Conservation (phyloP, 2,888 invertebrate species). For the Stenotaenia linearis region DNA sequence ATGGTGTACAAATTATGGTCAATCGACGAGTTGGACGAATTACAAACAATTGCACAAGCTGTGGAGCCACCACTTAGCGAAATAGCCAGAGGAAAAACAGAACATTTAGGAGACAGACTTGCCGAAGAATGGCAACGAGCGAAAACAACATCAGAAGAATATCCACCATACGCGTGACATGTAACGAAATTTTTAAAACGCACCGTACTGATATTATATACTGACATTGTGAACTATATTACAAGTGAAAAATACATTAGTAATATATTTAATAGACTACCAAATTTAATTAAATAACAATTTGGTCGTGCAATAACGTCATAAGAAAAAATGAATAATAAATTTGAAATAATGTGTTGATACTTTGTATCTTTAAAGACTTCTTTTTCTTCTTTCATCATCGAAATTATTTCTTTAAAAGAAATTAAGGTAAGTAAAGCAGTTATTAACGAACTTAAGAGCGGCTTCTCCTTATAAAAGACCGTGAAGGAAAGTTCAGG, state of each 20-base stretch:
- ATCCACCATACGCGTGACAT: neutral
- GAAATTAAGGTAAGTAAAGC: too few species aligned
- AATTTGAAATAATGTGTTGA: too few species aligned
- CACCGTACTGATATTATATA: too few species aligned
- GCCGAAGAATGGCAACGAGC: constrained; percentile 7
- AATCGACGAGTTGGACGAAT: neutral
- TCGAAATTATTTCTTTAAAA: too few species aligned
- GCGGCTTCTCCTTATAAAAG: too few species aligned
- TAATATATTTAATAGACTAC: neutral
- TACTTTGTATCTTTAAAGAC: too few species aligned
- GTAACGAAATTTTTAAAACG: neutral
- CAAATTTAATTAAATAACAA: too few species aligned
- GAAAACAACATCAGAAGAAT: neutral
- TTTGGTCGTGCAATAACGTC: too few species aligned
- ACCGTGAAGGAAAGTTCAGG: too few species aligned
- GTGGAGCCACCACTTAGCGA: neutral
- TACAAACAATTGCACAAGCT: neutral
- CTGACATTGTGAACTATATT: neutral
- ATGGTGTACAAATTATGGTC: constrained; percentile 7
- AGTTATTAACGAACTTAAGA: too few species aligned
- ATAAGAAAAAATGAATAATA: too few species aligned
- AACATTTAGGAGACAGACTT: neutral
- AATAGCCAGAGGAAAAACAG: neutral
- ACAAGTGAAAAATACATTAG: neutral
- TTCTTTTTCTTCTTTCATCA: too few species aligned